phyloP scores from a whole-genome alignment of 2,888 invertebrate genomes.

The Polymixis lichenea region DNA sequence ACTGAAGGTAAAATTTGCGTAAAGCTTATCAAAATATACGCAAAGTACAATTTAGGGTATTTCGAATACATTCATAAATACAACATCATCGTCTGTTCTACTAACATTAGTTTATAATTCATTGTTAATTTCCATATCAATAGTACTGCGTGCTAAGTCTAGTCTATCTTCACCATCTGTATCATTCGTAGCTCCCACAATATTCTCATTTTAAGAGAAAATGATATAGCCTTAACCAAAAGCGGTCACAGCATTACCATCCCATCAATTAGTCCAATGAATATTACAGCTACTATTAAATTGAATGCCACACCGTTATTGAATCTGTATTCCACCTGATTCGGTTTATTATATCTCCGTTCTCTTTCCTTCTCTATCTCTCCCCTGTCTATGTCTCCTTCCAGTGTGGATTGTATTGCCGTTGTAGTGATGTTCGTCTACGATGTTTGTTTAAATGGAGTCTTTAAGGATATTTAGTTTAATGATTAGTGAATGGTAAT shows the following conservation, averaged over 20 bases:
- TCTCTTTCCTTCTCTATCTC: slow-evolving; percentile 43
- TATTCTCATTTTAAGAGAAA: background rate
- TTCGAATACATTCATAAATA: background rate
- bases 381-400: slow-evolving; percentile 51
- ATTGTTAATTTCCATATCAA: slow-evolving; percentile 1
- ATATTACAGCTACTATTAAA: slow-evolving; percentile 53
- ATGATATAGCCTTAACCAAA: slow-evolving; percentile 16
- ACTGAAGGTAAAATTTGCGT: slow-evolving; percentile 20
- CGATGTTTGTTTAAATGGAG: slow-evolving; percentile 47
- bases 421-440: slow-evolving; percentile 54
- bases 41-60: background rate
- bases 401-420: slow-evolving; percentile 51
- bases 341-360: slow-evolving; percentile 45
- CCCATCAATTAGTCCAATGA: slow-evolving; percentile 50
- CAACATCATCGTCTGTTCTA: slow-evolving; percentile 1
- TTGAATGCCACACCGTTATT: slow-evolving; percentile 57
- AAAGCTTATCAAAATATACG: slow-evolving; percentile 6
- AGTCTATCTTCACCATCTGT: slow-evolving; percentile 2
- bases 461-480: slow-evolving; percentile 36
- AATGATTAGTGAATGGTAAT: slow-evolving; percentile 63
- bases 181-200: background rate
- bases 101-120: background rate
- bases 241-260: slow-evolving; percentile 35
- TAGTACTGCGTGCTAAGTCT: slow-evolving; percentile 4
- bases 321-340: slow-evolving; percentile 60